phyloP scores from a whole-genome alignment of 2,113 vertebrate species.

The Nothocercus julius region DNA sequence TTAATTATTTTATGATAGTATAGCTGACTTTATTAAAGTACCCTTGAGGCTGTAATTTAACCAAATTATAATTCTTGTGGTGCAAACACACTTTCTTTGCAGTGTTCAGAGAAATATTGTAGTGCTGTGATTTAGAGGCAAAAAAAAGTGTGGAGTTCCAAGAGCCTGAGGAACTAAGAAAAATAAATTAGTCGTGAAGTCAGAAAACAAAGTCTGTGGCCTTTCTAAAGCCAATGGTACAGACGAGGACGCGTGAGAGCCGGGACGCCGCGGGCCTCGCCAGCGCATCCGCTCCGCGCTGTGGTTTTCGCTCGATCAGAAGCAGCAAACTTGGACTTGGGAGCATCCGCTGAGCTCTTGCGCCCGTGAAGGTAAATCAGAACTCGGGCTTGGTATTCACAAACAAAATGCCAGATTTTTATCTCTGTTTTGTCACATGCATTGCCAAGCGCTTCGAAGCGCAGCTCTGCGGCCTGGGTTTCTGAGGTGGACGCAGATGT shows the following conservation, averaged over 20 bases:
- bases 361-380: constrained; percentile 47
- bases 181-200: constrained; percentile 65
- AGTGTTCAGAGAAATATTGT: constrained; percentile 17
- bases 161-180: constrained; percentile 40
- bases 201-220: constrained; percentile 54
- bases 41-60: not conserved
- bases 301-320: constrained; percentile 57
- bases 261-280: not conserved
- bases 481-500: constrained; percentile 7
- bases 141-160: constrained; percentile 33
- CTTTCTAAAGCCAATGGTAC: constrained; percentile 47
- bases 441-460: not conserved
- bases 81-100: constrained; percentile 9
- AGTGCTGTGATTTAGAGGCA: constrained; percentile 26
- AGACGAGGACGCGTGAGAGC: constrained; percentile 25
- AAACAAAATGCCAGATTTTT: constrained; percentile 12
- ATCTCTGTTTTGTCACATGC: not conserved
- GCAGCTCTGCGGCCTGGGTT: not conserved
- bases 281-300: constrained; percentile 59
- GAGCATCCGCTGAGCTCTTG: constrained; percentile 7
- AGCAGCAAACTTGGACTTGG: constrained; percentile 42
- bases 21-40: not conserved
- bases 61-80: not conserved
- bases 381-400: not conserved
- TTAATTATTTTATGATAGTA: not conserved